Base-by-base conservation (phyloP, 2,888 invertebrate species). In the Nipponacmea schrenckii region DNA sequence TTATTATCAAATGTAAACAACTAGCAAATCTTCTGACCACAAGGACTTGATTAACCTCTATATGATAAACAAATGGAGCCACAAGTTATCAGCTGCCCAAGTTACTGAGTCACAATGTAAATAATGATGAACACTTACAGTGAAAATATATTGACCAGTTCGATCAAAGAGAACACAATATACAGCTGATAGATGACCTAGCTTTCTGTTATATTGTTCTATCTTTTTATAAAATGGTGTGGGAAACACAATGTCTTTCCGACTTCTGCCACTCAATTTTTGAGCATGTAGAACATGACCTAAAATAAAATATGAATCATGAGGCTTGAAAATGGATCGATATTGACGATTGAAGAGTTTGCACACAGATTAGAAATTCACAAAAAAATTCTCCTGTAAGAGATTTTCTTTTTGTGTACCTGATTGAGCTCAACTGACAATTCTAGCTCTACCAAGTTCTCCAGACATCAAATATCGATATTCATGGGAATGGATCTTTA, bases 131-230 rank as follows among this genome's bases (percentile, higher is more conserved):
- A 8, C 31, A 79, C 91, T 90, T 89, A 94, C 94, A 0, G 98
- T 98, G 79, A 98, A 92, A 74, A 98, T 94, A 86, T 94, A 97
- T 85, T 93, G 92, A 2, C 98, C 98, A 15, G 95, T 94, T 77
- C 94, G 92, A 90, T 99, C 98, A 90, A 96, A 98, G 27, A 95
- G 91, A 39, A 98, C 93, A 90, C 98, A 99, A 91, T 98, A 99
- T 1, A 98, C 97, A n/a, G 97, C 95, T 0, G 97, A 96, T 71
- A 98, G 91, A 89, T 99, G 99, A 0, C 98, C 98, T 66, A 97
- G 91, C 1, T 96, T 96, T 73, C 95, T 79, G 63, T 81, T 81
- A 70, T 83, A 83, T 72, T 83, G 94, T 91, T 86, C 94, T 77
- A 95, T 90, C 80, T 92, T 92, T 64, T 90, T 91, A 86, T 93